Percentiles rank a stretch among this genome's conserved stretches.
Conservation (phyloP, 1,140 invertebrate genomes). For the Drosophila sproati region DNA sequence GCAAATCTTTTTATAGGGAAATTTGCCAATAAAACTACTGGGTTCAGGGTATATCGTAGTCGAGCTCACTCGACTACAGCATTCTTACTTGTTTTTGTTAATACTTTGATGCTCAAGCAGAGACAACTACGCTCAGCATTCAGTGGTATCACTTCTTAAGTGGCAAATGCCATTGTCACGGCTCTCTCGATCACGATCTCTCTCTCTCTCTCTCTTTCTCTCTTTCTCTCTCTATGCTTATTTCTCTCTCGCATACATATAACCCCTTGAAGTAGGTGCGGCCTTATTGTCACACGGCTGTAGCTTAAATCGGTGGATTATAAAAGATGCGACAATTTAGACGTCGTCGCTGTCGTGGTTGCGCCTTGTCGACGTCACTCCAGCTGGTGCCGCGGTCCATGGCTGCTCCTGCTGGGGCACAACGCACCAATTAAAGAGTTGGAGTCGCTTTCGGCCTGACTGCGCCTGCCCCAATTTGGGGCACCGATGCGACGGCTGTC, state of each 20-base stretch:
- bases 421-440: constrained; percentile 51
- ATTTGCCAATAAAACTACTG: too few relatives aligned
- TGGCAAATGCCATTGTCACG: too few relatives aligned
- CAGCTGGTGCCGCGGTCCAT: constrained; percentile 1
- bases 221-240: neutral
- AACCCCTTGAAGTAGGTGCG: constrained; percentile 20
- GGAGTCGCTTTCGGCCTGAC: neutral
- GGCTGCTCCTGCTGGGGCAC: neutral
- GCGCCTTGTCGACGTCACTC: constrained; percentile 53
- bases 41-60: too few relatives aligned
- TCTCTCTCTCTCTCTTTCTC: neutral
- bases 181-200: neutral
- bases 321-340: constrained; percentile 56
- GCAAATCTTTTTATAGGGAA: too few relatives aligned
- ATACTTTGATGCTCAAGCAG: too few relatives aligned
- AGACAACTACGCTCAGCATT: too few relatives aligned
- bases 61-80: neutral
- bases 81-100: neutral
- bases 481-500: constrained; percentile 11
- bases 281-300: neutral
- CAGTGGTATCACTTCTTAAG: neutral
- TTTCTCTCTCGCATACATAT: neutral
- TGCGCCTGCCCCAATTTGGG: constrained; percentile 35
- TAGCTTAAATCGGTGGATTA: constrained; percentile 15
- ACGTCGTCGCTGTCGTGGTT: constrained; percentile 43